A percentile compares a stretch with the other conserved stretches of the same genome.
phyloP scores from a whole-genome alignment of 2,888 invertebrate species.

The Brachynemurus nebulosus region DNA sequence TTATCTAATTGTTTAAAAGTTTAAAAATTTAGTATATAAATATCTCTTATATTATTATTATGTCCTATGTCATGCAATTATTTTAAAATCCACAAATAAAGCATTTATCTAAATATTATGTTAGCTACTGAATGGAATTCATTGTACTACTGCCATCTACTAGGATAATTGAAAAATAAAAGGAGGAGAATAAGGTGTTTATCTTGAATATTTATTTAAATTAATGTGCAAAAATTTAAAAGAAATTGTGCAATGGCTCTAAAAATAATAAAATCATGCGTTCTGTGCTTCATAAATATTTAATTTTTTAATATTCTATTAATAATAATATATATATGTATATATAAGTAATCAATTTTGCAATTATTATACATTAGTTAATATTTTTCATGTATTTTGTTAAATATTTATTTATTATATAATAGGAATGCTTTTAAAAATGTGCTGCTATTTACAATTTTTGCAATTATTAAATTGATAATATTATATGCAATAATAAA shows the following conservation, averaged over 20 bases:
- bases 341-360: constrained; percentile 6
- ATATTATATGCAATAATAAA: constrained; percentile 1
- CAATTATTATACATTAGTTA: constrained; percentile 6
- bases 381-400: constrained; percentile 4
- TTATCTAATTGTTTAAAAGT: too few species aligned
- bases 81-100: too few species aligned
- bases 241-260: not conserved
- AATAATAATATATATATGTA: constrained; percentile 7
- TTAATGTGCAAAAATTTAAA: not conserved
- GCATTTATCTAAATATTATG: too few species aligned
- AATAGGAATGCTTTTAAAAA: constrained; percentile 11
- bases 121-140: too few species aligned
- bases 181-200: too few species aligned
- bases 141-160: too few species aligned
- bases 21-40: not conserved
- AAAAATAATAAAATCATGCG: constrained; percentile 7
- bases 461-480: constrained; percentile 2
- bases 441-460: constrained; percentile 10
- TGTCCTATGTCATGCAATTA: too few species aligned
- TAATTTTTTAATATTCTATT: constrained; percentile 10
- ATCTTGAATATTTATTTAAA: too few species aligned
- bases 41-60: not conserved
- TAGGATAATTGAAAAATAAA: too few species aligned
- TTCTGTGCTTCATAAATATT: constrained; percentile 11
- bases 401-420: constrained; percentile 8